Evolutionary conservation across 1,140 invertebrate species (phyloP).

Genomic region (Cylas formicarius): DNA sequence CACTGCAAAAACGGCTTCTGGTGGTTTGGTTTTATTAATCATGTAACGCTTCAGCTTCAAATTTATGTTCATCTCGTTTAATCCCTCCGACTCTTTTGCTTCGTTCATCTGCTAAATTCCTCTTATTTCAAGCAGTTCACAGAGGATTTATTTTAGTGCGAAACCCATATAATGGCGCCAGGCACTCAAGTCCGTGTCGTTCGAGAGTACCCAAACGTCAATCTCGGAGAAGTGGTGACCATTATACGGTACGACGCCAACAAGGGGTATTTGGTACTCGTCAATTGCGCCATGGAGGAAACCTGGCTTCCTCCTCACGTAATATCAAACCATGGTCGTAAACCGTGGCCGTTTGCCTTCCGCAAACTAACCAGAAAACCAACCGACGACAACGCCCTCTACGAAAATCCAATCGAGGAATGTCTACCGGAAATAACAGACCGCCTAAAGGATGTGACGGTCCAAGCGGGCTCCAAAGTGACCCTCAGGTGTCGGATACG

Average conservation of each 20-base stretch:
- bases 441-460: conserved; percentile 31
- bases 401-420: conserved; percentile 26
- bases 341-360: conserved; percentile 57
- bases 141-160: conserved; percentile 33
- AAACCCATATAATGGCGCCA: conserved; percentile 44
- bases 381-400: conserved; percentile 39
- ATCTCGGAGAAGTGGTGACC: conserved; percentile 47
- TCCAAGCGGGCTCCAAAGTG: conserved; percentile 30
- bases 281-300: conserved; percentile 44
- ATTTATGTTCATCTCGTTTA: no score
- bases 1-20: no score
- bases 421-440: conserved; percentile 36
- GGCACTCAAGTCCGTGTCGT: conserved; percentile 47
- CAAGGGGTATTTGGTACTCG: conserved; percentile 43
- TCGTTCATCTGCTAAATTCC: no score
- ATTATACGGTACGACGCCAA: conserved; percentile 44
- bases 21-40: no score
- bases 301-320: conserved; percentile 60
- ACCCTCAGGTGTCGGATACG: conserved; percentile 34
- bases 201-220: conserved; percentile 47
- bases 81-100: no score
- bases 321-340: conserved; percentile 46
- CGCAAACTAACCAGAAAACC: conserved; percentile 38
- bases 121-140: no score
- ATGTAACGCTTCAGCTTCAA: no score